Evolutionary conservation across 1,140 invertebrate genomes (phyloP).

Genomic region (Caerostris extrusa): DNA sequence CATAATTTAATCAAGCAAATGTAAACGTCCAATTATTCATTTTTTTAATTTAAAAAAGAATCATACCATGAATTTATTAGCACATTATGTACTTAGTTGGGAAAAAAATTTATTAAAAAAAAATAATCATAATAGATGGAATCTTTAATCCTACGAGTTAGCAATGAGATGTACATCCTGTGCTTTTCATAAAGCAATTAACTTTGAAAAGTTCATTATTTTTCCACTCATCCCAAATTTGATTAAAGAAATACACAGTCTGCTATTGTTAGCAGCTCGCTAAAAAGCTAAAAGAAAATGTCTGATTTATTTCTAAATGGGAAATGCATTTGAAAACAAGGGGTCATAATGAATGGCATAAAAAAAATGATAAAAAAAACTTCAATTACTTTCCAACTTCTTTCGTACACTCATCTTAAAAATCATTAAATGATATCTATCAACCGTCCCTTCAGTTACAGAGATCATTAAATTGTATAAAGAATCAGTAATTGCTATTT

Average conservation of each 20-base stretch:
- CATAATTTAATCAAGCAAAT: no score
- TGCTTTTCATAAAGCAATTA: conserved; percentile 6
- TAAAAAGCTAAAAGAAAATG: neutral
- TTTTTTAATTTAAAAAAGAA: neutral
- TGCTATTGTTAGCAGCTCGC: neutral
- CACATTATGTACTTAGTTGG: neutral
- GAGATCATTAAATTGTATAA: conserved; percentile 65
- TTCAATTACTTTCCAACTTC: conserved; percentile 44
- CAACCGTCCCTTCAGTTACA: conserved; percentile 23
- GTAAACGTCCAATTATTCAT: neutral
- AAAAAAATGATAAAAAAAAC: neutral
- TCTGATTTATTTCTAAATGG: conserved; percentile 15
- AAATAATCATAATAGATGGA: neutral
- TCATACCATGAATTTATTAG: neutral
- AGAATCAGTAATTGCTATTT: conserved; percentile 62
- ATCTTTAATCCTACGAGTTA: neutral
- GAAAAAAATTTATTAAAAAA: neutral
- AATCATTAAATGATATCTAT: conserved; percentile 62
- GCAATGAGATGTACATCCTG: neutral
- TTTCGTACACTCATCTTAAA: conserved; percentile 1
- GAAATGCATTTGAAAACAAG: conserved; percentile 14
- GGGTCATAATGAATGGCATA: neutral
- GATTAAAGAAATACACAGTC: conserved; percentile 6
- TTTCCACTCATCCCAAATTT: neutral
- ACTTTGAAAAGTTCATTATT: conserved; percentile 4